Conservation (phyloP, 1,140 invertebrate species). For the Drosophila lini region DNA sequence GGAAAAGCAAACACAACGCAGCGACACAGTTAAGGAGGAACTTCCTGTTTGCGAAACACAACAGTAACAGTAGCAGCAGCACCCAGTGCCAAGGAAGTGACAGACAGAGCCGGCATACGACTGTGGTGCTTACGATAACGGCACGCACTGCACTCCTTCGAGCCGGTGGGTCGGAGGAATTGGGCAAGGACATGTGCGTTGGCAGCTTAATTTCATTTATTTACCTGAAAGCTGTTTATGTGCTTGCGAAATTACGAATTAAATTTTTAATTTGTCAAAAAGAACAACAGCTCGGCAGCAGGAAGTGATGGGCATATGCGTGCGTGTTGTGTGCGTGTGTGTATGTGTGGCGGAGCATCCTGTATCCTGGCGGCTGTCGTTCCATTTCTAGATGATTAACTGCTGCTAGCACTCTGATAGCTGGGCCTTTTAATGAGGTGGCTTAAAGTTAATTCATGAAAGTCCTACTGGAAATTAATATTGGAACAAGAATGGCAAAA, state of each 20-base stretch:
- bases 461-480: not conserved
- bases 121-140: slow-evolving; percentile 17
- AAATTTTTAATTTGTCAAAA: slow-evolving; percentile 80
- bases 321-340: not conserved
- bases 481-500: not conserved
- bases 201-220: slow-evolving; percentile 78
- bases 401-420: slow-evolving; percentile 38
- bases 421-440: slow-evolving; percentile 6
- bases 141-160: slow-evolving; percentile 42
- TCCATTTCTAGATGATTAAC: slow-evolving; percentile 75
- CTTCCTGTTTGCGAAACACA: slow-evolving; percentile 65
- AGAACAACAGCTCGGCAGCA: slow-evolving; percentile 53
- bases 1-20: slow-evolving; percentile 78
- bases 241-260: slow-evolving; percentile 78
- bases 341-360: slow-evolving; percentile 39
- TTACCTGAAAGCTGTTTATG: slow-evolving; percentile 78
- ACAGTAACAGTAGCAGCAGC: slow-evolving; percentile 6
- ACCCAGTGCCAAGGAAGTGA: slow-evolving; percentile 45
- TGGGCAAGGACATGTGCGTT: slow-evolving; percentile 66
- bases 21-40: slow-evolving; percentile 80
- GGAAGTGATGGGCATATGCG: slow-evolving; percentile 18
- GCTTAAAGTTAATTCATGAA: slow-evolving; percentile 1
- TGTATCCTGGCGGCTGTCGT: slow-evolving; percentile 51
- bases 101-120: slow-evolving; percentile 28
- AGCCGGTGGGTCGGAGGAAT: slow-evolving; percentile 10